Conservation (phyloP, 2,888 invertebrate species). For the Pherbina coryleti region DNA sequence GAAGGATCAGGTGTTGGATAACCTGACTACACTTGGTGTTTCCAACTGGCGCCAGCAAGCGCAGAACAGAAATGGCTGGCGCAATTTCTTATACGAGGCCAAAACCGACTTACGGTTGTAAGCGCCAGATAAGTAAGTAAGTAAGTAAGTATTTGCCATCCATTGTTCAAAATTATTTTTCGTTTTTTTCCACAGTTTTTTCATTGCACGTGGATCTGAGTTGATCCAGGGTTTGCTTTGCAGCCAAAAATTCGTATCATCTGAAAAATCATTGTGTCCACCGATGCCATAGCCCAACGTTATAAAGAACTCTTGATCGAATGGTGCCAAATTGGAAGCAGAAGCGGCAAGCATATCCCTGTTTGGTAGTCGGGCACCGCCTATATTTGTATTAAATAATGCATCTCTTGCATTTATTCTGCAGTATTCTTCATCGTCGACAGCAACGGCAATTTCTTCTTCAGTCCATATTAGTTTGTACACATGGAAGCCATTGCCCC, state of each 20-base stretch:
- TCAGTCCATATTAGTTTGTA: constrained; percentile 78
- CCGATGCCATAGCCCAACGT: constrained; percentile 84
- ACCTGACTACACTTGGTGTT: too few species aligned
- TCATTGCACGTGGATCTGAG: constrained; percentile 74
- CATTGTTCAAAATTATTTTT: constrained; percentile 71
- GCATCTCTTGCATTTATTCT: constrained; percentile 59
- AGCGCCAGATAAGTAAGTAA: too few species aligned
- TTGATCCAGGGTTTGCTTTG: constrained; percentile 82
- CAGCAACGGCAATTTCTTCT: constrained; percentile 60
- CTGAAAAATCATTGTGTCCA: constrained; percentile 79
- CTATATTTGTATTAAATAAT: constrained; percentile 53
- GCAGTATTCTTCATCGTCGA: constrained; percentile 74
- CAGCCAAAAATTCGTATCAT: constrained; percentile 65
- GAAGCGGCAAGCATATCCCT: constrained; percentile 60
- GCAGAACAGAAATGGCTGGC: too few species aligned
- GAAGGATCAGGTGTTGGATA: too few species aligned
- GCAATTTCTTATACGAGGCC: too few species aligned
- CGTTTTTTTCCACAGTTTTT: constrained; percentile 77
- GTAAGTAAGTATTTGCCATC: too few species aligned
- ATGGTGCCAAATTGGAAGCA: constrained; percentile 76
- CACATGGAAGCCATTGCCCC: constrained; percentile 75
- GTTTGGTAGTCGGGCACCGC: constrained; percentile 60
- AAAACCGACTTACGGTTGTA: too few species aligned
- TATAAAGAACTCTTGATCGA: constrained; percentile 82
- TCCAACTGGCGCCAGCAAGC: too few species aligned